Evolutionary conservation across 1,140 invertebrate genomes (phyloP), one percentile per base, ranked within the genome.

Genomic region (Hestina assimilis): DNA sequence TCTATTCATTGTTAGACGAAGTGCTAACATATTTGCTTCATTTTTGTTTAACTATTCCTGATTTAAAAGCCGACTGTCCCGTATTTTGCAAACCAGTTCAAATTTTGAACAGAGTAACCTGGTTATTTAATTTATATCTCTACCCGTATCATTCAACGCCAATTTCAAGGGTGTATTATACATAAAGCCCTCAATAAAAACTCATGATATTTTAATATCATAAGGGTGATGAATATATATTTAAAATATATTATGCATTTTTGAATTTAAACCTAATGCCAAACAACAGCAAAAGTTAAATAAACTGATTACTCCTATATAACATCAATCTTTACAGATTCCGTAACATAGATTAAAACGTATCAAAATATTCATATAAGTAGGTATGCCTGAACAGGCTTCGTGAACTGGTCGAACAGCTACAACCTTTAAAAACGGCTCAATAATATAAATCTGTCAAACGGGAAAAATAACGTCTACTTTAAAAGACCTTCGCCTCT

Each of bases 371-470:
- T 68, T 61, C 50, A 64, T 58, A 31, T n/a, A n/a, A n/a, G n/a
- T n/a, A n/a, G n/a, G 28, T 51, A 53, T 47, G 59, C 51, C 33
- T 43, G 26, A 33, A 51, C 26, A 42, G 21, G 24, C 42, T 17
- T 29, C 21, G 31, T 19, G 19, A 59, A 40, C 33, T 42, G 35
- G 21, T 55, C 40, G 11, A 24, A 35, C 29, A 28, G 45, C 52
- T 45, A 53, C 52, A 20, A 17, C 29, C 9, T 15, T 15, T 54
- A 51, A 56, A 40, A 55, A 50, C 46, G 41, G 14, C 51, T 45
- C 51, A 41, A 52, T 60, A 63, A 67, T 63, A 63, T 67, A 70
- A 64, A 62, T 58, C 57, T 59, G 61, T 70, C 61, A 63, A 60
- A 64, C 23, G 45, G 33, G 59, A 60, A 65, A 61, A 66, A 63